Evolutionary conservation across 2,113 vertebrate species (phyloP), one percentile per base, ranked within the genome.

Genomic region (zebrafish (Danio rerio)): DNA sequence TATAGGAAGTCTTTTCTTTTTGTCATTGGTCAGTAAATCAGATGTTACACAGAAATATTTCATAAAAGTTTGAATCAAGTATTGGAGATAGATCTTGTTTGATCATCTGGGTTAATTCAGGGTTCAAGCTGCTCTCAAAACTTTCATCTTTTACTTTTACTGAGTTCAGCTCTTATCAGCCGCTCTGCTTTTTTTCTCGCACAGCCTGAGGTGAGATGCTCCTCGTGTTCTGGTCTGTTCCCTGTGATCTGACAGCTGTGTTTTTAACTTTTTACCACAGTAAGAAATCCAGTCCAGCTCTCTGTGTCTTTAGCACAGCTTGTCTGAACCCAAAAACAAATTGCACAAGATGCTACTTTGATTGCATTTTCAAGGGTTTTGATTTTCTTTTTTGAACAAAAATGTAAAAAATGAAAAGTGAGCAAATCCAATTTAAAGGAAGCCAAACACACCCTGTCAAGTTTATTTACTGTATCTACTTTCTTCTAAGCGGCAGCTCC

Each of bases 311-410:
- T 18, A 66, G 13, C 52, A 58, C 82, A 79, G 69, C 73, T 84
- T 49, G 70, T 16, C 31, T 75, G 50, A 56, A 71, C 31, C 83
- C 42, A 42, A 53, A 65, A 79, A 16, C 10, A 58, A 80, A 53
- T 66, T 52, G 53, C 43, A 58, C 62, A 77, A 81, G 12, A 40
- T 69, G 81, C 83, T 76, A 78, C 78, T 84, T 85, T 7, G 81
- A 76, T 83, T 86, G 18, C 66, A 11, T n/a, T 9, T 10, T 2
- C 40, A 68, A 43, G 1, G 13, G 11, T 58, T 58, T 75, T 45
- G 55, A 61, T 75, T 76, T 59, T 21, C n/a, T 20, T 50, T 20
- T 47, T 31, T 31, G 31, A 31, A 75, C 42, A 58, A 47, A 43
- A 69, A 12, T 66, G 65, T 31, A 31, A 31, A 15, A 20, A 45